These are phyloP conservation scores for Scarus forsteni DNA, from an alignment of 2,797 vertebrate species.

Conservation along the genomic window DNA sequence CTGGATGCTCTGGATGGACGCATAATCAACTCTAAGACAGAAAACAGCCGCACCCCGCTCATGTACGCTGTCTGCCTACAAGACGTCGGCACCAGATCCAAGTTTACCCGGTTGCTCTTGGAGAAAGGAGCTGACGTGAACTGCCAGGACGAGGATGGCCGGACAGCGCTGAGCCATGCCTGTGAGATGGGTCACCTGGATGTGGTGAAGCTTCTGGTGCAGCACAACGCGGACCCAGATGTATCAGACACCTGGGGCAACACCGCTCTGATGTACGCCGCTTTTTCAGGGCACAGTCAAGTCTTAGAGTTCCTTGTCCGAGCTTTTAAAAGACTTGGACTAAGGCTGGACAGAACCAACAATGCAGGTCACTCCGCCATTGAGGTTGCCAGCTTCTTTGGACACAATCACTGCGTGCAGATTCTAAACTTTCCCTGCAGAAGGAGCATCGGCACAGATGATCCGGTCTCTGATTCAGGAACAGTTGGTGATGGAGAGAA, in stretches of 20 bases:
- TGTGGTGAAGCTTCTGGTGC: slow-evolving; percentile 90
- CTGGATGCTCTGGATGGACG: slow-evolving; percentile 92
- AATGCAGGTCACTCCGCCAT: slow-evolving; percentile 88
- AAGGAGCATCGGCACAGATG: slow-evolving; percentile 51
- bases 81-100: slow-evolving; percentile 83
- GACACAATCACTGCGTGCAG: slow-evolving; percentile 88
- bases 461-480: slow-evolving; percentile 55
- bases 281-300: slow-evolving; percentile 88
- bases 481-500: slow-evolving; percentile 54
- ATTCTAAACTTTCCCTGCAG: slow-evolving; percentile 81
- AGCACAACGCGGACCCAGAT: slow-evolving; percentile 91
- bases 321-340: slow-evolving; percentile 91
- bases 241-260: slow-evolving; percentile 89
- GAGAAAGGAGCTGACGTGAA: slow-evolving; percentile 92
- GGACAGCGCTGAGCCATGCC: slow-evolving; percentile 89
- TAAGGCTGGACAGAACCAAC: slow-evolving; percentile 88
- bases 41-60: slow-evolving; percentile 90
- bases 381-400: slow-evolving; percentile 88
- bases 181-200: slow-evolving; percentile 91
- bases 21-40: slow-evolving; percentile 91
- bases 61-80: slow-evolving; percentile 90
- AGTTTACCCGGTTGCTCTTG: slow-evolving; percentile 89
- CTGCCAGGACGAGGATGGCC: slow-evolving; percentile 88
- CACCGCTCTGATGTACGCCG: slow-evolving; percentile 90
- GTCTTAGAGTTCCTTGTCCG: slow-evolving; percentile 91